Conservation (phyloP, 2,113 vertebrate genomes). For the Hemicordylus capensis region DNA sequence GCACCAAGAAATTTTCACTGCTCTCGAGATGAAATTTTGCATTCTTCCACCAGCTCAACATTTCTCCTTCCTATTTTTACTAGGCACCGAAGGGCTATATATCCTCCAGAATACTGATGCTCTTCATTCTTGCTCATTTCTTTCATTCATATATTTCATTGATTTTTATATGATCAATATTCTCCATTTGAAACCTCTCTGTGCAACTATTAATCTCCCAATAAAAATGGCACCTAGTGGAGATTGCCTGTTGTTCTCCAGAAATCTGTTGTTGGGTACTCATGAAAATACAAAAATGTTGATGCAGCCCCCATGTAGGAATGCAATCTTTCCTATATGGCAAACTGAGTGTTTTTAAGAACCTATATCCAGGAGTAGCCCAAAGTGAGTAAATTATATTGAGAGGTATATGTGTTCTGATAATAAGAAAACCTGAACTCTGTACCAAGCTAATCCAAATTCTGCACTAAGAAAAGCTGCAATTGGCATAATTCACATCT, state of each 20-base stretch:
- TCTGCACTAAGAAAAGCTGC: not conserved
- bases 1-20: not conserved
- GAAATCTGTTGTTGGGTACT: not conserved
- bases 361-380: not conserved
- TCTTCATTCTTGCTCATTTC: conserved; percentile 14
- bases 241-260: conserved; percentile 2
- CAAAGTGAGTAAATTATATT: too few relatives aligned
- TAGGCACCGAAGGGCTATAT: not conserved
- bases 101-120: conserved; percentile 3
- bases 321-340: not conserved
- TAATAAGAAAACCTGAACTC: not conserved
- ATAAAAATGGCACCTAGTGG: conserved; percentile 13
- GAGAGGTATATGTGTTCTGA: too few relatives aligned
- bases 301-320: not conserved
- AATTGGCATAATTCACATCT: not conserved
- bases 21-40: not conserved
- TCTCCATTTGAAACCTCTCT: conserved; percentile 3
- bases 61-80: not conserved
- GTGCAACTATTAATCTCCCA: conserved; percentile 7
- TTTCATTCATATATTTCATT: conserved; percentile 17
- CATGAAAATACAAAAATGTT: not conserved
- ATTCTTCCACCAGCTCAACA: not conserved
- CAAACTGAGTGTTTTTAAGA: not conserved
- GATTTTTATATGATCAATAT: conserved; percentile 14
- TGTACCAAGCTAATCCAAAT: not conserved